Conservation (phyloP, 2,113 vertebrate genomes). For the Xiphias gladius region DNA sequence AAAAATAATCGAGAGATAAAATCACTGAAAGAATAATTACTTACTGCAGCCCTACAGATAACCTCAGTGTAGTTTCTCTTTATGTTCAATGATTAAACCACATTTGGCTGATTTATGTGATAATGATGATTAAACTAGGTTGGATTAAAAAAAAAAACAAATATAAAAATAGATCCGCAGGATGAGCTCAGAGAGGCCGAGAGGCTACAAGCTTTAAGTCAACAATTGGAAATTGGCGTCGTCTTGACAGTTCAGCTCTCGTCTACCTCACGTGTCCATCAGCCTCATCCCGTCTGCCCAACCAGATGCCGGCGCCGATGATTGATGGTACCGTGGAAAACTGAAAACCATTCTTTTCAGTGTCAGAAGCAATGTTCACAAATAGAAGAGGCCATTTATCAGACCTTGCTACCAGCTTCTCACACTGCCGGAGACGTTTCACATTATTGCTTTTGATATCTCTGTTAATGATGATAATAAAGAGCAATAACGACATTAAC, state of each 20-base stretch:
- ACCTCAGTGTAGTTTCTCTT: conserved; percentile 9
- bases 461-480: conserved; percentile 31
- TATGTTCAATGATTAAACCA: conserved; percentile 25
- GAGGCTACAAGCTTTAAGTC: conserved; percentile 43
- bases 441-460: conserved; percentile 13
- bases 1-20: not conserved
- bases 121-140: conserved; percentile 53
- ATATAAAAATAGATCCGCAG: conserved; percentile 26
- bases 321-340: conserved; percentile 61
- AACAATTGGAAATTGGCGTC: conserved; percentile 42
- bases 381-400: conserved; percentile 51
- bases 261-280: conserved; percentile 50
- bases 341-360: conserved; percentile 41
- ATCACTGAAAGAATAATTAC: not conserved
- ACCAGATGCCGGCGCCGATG: conserved; percentile 44
- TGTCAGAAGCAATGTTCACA: conserved; percentile 30
- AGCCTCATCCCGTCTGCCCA: conserved; percentile 9
- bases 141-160: conserved; percentile 60
- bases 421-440: conserved; percentile 44
- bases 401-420: conserved; percentile 38
- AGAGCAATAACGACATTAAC: conserved; percentile 23
- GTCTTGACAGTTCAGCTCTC: conserved; percentile 34
- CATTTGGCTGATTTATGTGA: conserved; percentile 36
- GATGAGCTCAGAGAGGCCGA: conserved; percentile 33
- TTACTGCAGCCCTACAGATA: conserved; percentile 12